These are phyloP conservation scores for Coregonus ussuriensis DNA, from an alignment of 2,797 vertebrate genomes.

Conservation along the genomic window DNA sequence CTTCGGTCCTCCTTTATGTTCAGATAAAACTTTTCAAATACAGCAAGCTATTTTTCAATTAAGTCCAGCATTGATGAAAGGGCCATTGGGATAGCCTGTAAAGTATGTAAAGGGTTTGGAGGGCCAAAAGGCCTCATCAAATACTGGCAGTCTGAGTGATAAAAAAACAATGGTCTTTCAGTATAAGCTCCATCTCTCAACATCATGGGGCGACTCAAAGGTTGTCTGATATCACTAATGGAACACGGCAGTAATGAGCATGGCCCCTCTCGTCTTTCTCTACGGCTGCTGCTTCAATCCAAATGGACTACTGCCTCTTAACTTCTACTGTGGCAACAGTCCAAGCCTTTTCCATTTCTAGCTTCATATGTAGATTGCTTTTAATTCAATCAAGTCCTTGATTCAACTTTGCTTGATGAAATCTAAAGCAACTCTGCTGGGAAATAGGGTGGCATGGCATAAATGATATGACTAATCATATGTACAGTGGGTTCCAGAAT, in stretches of 20 bases:
- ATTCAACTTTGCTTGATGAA: not conserved
- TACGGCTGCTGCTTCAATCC: not conserved
- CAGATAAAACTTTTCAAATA: constrained; percentile 44
- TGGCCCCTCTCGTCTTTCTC: not conserved
- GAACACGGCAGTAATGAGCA: not conserved
- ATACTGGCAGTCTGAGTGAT: not conserved
- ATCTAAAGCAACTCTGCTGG: not conserved
- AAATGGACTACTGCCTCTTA: not conserved
- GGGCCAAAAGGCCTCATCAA: not conserved
- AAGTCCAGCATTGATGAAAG: constrained; percentile 17
- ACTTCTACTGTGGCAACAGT: too few species aligned
- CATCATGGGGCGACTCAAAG: not conserved
- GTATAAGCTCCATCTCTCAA: not conserved
- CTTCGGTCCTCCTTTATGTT: constrained; percentile 15
- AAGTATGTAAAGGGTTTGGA: not conserved
- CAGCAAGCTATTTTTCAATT: constrained; percentile 36
- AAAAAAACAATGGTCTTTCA: not conserved
- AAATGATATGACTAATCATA: too few species aligned
- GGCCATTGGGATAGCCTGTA: constrained; percentile 17
- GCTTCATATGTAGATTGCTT: not conserved
- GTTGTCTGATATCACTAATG: not conserved
- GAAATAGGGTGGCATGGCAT: not conserved
- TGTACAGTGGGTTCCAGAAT: too few species aligned
- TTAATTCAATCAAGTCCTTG: constrained; percentile 1
- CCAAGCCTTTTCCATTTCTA: not conserved